Percentiles rank a stretch among this genome's conserved stretches.
phyloP scores from a whole-genome alignment of 2,888 invertebrate genomes.

The Eristalis tenax region DNA sequence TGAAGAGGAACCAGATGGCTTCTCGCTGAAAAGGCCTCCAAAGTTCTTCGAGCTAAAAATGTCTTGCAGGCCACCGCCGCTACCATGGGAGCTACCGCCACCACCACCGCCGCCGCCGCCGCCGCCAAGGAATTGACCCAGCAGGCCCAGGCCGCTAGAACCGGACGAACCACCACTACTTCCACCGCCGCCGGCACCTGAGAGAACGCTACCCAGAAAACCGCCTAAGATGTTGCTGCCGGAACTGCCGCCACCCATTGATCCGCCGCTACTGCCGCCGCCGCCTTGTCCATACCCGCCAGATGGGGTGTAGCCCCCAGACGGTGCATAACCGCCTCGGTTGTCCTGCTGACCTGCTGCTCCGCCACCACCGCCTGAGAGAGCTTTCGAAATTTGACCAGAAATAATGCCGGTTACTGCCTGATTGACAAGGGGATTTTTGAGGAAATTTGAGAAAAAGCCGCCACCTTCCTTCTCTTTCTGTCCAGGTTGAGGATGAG shows the following conservation, averaged over 20 bases:
- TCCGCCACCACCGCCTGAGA: constrained; percentile 76
- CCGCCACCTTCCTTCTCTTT: constrained; percentile 78
- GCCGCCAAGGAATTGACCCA: constrained; percentile 72
- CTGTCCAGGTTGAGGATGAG: constrained; percentile 74
- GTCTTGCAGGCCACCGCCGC: constrained; percentile 76
- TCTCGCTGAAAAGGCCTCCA: constrained; percentile 80
- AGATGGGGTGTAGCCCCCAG: constrained; percentile 74
- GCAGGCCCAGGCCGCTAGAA: constrained; percentile 73
- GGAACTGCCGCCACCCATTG: constrained; percentile 66
- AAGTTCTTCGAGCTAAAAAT: constrained; percentile 78
- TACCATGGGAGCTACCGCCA: constrained; percentile 28
- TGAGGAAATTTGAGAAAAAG: constrained; percentile 79
- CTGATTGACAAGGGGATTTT: constrained; percentile 79
- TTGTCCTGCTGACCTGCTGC: constrained; percentile 69
- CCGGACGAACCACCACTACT: constrained; percentile 66
- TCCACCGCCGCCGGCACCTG: constrained; percentile 75
- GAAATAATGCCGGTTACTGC: constrained; percentile 80
- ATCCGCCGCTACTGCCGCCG: constrained; percentile 71
- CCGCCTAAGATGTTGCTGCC: constrained; percentile 75
- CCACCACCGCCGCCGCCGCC: constrained; percentile 73
- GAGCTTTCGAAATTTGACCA: constrained; percentile 79
- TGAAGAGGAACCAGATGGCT: constrained; percentile 75
- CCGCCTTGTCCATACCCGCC: constrained; percentile 73
- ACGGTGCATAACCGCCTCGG: constrained; percentile 76
- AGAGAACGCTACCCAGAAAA: constrained; percentile 73